Percentiles rank a stretch among this genome's conserved stretches.
These are phyloP conservation scores for Galago senegalensis DNA, from an alignment of 2,797 vertebrate species.

Conservation along the genomic window DNA sequence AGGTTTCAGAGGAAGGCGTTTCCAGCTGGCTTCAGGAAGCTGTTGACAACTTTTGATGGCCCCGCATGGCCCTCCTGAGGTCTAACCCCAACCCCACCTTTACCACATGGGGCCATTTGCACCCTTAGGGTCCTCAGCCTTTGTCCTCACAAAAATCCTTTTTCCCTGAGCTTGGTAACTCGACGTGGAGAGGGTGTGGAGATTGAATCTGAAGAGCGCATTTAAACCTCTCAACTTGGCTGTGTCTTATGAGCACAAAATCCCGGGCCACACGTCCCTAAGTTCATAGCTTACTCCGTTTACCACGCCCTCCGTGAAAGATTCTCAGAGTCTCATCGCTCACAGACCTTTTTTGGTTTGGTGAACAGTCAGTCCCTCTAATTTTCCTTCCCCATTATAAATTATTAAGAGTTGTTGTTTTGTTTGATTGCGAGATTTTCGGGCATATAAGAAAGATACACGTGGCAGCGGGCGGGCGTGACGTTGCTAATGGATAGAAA, in stretches of 20 bases:
- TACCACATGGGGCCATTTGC: background rate
- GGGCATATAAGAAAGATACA: background rate
- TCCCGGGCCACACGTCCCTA: fast-evolving
- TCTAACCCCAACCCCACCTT: background rate
- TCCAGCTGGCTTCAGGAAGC: background rate
- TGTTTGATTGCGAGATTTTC: constrained; percentile 37
- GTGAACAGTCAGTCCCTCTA: background rate
- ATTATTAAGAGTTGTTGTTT: background rate
- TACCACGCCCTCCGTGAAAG: background rate
- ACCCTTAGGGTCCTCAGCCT: background rate
- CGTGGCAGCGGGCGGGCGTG: too few relatives aligned
- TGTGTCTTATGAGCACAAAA: background rate
- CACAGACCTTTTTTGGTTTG: background rate
- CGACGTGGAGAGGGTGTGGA: background rate
- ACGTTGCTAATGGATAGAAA: background rate
- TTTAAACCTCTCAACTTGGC: background rate
- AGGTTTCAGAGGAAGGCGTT: background rate
- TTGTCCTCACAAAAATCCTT: background rate
- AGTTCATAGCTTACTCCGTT: background rate
- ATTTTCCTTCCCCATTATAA: background rate
- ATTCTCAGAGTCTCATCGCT: background rate
- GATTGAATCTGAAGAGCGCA: fast-evolving
- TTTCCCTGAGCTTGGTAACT: background rate
- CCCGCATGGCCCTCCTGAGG: background rate
- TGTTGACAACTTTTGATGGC: background rate